Evolutionary conservation across 2,888 invertebrate genomes (phyloP), one percentile per base, ranked within the genome.

Genomic region (Cataglyphis altisquamis): DNA sequence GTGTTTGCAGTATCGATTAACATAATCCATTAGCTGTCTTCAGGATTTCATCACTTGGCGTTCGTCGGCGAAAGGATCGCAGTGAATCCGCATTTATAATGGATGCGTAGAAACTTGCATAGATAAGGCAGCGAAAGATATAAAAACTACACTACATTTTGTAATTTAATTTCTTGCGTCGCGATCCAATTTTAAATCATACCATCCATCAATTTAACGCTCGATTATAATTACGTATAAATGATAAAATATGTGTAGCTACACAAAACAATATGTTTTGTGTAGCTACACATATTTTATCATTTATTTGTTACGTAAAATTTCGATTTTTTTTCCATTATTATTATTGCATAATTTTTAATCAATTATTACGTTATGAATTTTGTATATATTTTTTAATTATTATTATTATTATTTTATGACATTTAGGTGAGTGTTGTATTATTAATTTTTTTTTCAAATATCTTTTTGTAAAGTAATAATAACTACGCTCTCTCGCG

Each of bases 1-100:
- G n/a, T 18, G 21, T 57, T 45, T 67, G 67, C 57, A 29, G 41
- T 66, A 29, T 67, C 67, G 15, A 57, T 62, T 67, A 67, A 67
- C 67, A 39, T 77, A 67, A 67, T 75, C 52, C 32, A 10, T 36
- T 18, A 3, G 21, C 10, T 60, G 36, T 36, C 15, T 45, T 60
- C 25, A 39, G 3, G 41, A 36, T 75, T 75, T 75, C 75, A 2
- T 75, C 75, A 52, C 39, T 25, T 25, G 52, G 18, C 36, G 21
- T 5, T 45, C 29, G 36, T 39, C 12, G 39, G 64, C 64, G 64
- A 75, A 64, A 75, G 64, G 75, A 64, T 25, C 21, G 15, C 36
- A 6, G 18, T 60, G 41, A 45, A 10, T 48, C 15, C 3, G 36
- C 21, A 18, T 32, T 15, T 8, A 29, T 74, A 36, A 63, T 63